A percentile compares a stretch with the other conserved stretches of the same genome.
phyloP scores from a whole-genome alignment of 2,797 vertebrate genomes.

The Hypotaenidia philippensis region DNA sequence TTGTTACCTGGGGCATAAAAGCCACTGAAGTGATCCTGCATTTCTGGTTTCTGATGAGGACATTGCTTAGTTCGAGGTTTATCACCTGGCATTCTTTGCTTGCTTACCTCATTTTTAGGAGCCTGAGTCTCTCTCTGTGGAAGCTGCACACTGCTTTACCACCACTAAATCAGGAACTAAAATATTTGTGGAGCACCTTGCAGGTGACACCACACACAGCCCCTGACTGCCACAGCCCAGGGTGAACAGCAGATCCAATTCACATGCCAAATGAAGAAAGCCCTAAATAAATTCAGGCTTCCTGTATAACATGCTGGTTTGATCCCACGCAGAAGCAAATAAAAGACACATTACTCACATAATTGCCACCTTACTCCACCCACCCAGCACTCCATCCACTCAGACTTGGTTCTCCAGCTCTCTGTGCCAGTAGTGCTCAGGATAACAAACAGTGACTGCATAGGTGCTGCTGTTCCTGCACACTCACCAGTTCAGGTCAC shows the following conservation, averaged over 20 bases:
- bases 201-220: background rate
- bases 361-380: background rate
- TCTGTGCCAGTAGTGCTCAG: background rate
- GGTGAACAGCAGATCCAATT: background rate
- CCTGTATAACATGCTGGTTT: background rate
- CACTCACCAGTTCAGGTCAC: background rate
- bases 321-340: background rate
- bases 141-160: background rate
- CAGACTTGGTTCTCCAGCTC: background rate
- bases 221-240: background rate
- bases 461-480: background rate
- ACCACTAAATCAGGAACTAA: background rate
- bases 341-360: background rate
- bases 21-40: background rate
- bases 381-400: fast-evolving
- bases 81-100: background rate
- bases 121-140: background rate
- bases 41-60: background rate
- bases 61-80: background rate
- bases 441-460: background rate
- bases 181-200: background rate
- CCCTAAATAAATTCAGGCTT: background rate
- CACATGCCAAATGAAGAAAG: background rate
- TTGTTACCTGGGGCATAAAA: background rate
- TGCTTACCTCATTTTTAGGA: background rate